These are phyloP conservation scores for Aldrovandia affinis DNA, from an alignment of 2,797 vertebrate species.

Conservation along the genomic window DNA sequence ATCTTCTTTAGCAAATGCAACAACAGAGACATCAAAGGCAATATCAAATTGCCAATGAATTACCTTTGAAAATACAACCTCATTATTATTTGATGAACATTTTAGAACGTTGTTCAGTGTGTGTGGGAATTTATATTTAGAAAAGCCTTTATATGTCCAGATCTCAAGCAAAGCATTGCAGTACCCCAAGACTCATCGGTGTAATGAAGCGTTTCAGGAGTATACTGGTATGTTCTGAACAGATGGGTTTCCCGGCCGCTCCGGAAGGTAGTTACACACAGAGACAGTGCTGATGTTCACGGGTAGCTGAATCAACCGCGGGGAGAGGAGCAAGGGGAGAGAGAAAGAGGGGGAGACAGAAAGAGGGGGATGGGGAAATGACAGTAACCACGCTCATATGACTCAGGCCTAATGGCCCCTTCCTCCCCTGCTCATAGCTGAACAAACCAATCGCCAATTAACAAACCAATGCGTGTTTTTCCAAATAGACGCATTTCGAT, in stretches of 20 bases:
- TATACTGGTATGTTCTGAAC: conserved; percentile 51
- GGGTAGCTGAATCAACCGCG: conserved; percentile 52
- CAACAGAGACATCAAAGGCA: conserved; percentile 46
- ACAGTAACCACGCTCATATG: background rate
- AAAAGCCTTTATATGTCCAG: background rate
- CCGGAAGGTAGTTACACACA: conserved; percentile 53
- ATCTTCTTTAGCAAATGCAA: conserved; percentile 32
- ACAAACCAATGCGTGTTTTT: background rate
- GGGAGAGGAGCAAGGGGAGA: conserved; percentile 26
- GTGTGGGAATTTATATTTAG: background rate
- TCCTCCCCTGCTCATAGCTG: background rate
- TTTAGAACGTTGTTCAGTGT: background rate
- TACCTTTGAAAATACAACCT: background rate
- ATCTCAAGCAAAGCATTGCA: background rate
- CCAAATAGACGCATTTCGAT: background rate
- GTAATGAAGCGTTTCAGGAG: background rate
- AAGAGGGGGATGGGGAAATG: conserved; percentile 2
- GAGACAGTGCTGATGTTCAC: conserved; percentile 60
- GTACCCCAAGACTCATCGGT: background rate
- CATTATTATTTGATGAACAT: background rate
- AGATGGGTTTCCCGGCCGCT: conserved; percentile 62
- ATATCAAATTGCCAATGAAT: background rate
- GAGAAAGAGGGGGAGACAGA: no score
- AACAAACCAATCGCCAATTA: background rate
- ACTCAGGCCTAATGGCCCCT: background rate